Conservation (phyloP, 2,113 vertebrate genomes). For the Aptenodytes patagonicus region DNA sequence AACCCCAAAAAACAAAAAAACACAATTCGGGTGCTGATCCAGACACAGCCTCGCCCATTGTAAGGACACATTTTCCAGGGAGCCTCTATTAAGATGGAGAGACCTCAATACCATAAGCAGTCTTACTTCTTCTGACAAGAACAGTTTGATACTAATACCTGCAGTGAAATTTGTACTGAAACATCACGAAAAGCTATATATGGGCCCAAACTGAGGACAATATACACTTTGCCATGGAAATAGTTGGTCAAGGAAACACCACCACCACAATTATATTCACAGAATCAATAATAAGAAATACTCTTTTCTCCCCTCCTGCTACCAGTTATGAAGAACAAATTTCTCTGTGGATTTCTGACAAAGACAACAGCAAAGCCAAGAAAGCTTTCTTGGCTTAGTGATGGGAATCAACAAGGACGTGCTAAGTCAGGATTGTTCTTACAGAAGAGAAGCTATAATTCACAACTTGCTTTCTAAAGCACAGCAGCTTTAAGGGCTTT, state of each 20-base stretch:
- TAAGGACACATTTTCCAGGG: not conserved
- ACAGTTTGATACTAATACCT: not conserved
- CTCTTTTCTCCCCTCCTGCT: not conserved
- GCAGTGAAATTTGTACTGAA: not conserved
- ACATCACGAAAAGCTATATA: not conserved
- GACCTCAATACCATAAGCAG: not conserved
- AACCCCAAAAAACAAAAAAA: not conserved
- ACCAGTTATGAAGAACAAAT: not conserved
- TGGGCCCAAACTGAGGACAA: not conserved
- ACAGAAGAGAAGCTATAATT: not conserved
- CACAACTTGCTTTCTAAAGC: not conserved
- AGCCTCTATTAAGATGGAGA: not conserved
- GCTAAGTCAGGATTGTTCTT: not conserved
- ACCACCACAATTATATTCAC: not conserved
- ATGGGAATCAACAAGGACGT: not conserved
- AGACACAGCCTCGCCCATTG: not conserved
- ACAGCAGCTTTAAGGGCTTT: not conserved
- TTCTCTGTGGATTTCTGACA: not conserved
- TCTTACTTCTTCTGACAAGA: not conserved
- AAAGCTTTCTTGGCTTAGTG: not conserved
- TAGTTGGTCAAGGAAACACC: not conserved
- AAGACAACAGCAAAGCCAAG: not conserved
- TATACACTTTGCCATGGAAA: not conserved
- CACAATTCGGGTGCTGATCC: not conserved
- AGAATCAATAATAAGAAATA: not conserved